Evolutionary conservation across 2,797 vertebrate species (phyloP), one percentile per base, ranked within the genome.

Genomic region (Synanceia verrucosa): DNA sequence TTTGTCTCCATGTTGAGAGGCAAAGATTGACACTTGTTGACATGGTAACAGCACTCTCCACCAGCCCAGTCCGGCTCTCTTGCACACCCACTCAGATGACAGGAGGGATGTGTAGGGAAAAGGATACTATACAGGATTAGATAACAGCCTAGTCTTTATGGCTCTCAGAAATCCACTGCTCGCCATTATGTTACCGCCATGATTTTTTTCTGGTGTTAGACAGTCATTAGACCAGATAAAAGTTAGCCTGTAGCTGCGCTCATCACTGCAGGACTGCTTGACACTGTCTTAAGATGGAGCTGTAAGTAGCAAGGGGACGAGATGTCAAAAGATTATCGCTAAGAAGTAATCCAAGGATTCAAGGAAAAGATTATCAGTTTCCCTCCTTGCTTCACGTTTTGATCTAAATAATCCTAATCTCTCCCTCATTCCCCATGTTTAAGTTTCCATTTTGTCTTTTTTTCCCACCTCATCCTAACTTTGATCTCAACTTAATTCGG

Each of bases 321-420:
- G 69, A 88, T 90, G 90, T 88, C 86, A 88, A 77, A 84, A 88
- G 84, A 89, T 92, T 86, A 87, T 76, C 78, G 59, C 62, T 41
- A 63, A 51, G 71, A 83, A 84, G 63, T 91, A 89, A 89, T 90
- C 89, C 87, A 69, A 72, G 81, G 78, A 79, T 84, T 88, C 67
- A 77, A 76, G 75, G 28, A 53, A 77, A 82, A 89, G 73, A 71
- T 77, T 63, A 91, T 83, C 62, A 78, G 57, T 82, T 86, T 78
- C 81, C 76, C 69, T 86, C 67, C 85, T 84, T 82, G 65, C 88
- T 84, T 76, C 61, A 43, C 80, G 47, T 89, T 79, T 84, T 69
- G 43, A 88, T 86, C 67, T 61, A 69, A 89, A 86, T 91, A 88
- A 88, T 88, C 76, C 84, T 85, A 84, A 90, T 83, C 86, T 63